Evolutionary conservation across 1,140 invertebrate genomes (phyloP), one percentile per base, ranked within the genome.

Genomic region (Phenacoccus solenopsis): DNA sequence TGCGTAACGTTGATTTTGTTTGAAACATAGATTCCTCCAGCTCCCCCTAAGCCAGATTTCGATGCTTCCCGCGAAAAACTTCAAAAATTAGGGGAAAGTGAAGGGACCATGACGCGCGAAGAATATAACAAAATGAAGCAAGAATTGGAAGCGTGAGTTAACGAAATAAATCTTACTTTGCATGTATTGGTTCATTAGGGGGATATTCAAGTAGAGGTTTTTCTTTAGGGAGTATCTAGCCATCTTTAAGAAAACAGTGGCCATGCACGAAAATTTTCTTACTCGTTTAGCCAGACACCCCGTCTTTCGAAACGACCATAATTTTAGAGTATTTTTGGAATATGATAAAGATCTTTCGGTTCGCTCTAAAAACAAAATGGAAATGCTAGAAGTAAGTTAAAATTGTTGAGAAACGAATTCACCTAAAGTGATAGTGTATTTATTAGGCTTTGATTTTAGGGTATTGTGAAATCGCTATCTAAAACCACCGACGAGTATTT

Each of bases 51-150:
- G 73, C 98, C 98, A 32, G 96, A 99, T 80, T 99, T 99, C 82
- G 97, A 99, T 85, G 93, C 95, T 3, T 98, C 96, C 0, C 83
- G 96, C 32, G 97, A 99, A 78, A 99, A 99, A 78, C 81, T 99
- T 20, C 96, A 98, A 78, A 91, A 96, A 75, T 82, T 99, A 20
- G 96, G 96, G 0, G 96, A 99, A 81, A 95, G 95, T 9, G 98
- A 99, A 81, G 95, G 96, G 4, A 96, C 93, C 21, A 96, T 99
- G 88, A 98, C 97, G 0, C 91, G 95, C 77, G 97, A 99, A 79
- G 97, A 99, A 81, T 99, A 98, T 81, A 87, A 88, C 27, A 99
- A 99, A 83, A 98, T 99, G 96, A 99, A 99, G 81, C 93, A 97
- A 78, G 97, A 99, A 82, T 80, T 99, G 30, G 96, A 99, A 84